Evolutionary conservation across 2,113 vertebrate species (phyloP), one percentile per base, ranked within the genome.

Genomic region (Murina feae): DNA sequence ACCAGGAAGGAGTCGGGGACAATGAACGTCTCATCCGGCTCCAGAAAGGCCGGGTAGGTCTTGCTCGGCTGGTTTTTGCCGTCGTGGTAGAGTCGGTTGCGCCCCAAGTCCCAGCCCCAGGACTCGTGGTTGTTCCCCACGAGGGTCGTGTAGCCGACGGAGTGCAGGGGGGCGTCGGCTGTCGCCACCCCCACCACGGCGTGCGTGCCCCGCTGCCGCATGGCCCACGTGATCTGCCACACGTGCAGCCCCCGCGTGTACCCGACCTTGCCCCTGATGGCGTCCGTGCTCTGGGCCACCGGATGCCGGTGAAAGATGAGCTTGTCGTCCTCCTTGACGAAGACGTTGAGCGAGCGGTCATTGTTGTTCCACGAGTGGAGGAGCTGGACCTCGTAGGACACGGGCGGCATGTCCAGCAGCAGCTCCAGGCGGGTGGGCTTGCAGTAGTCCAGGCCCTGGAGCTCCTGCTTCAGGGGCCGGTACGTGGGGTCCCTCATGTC

Each of bases 211-310:
- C 99, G 98, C 97, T 99, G 99, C 28, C 99, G 98, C 99, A 99
- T 99, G 3, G 99, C 99, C 99, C 99, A 99, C 0, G 98, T 99
- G 97, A 99, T 99, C 98, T 99, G 99, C 99, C 99, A 99, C 4
- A 99, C 99, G 0, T 99, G 99, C 82, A 99, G 98, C 20, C 99
- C 99, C 0, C 99, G 98, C 0, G 99, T 99, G 94, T 99, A 99
- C 17, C 99, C 99, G 5, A 99, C 98, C 39, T 98, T 99, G 88
- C 99, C 99, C 32, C 99, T 94, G 97, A 99, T 99, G 90, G 99
- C 99, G 2, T 99, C 99, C 0, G 99, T 99, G 97, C 99, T 99
- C 98, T 99, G 99, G 1, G 99, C 99, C 98, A 99, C 99, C 3
- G 99, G 99, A 96, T 99, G 99, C 98, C 99, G 98, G 98, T 99